A percentile compares a stretch with the other conserved stretches of the same genome.
These are phyloP conservation scores for Bucco capensis DNA, from an alignment of 2,113 vertebrate species.

Conservation along the genomic window DNA sequence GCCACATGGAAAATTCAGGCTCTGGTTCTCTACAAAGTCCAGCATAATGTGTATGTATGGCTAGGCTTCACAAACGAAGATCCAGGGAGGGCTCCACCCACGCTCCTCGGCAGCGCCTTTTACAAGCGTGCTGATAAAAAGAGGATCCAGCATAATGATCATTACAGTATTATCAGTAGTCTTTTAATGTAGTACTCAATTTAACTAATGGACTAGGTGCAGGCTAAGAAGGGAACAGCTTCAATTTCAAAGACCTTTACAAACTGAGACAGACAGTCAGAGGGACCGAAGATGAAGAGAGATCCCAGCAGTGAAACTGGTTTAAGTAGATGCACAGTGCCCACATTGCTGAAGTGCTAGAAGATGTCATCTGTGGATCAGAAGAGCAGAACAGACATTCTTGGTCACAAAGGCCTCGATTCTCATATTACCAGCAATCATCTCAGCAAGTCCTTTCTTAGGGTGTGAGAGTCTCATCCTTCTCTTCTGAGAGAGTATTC, in stretches of 20 bases:
- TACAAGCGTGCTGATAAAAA: no score
- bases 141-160: no score
- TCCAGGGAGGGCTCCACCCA: no score
- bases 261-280: no score
- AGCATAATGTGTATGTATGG: no score
- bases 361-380: background rate
- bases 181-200: background rate
- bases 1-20: background rate
- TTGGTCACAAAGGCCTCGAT: accelerated
- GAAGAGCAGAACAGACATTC: background rate
- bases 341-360: background rate
- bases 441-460: background rate
- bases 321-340: no score
- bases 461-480: accelerated
- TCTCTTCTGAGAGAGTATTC: background rate
- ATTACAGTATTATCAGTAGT: background rate
- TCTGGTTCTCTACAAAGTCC: background rate
- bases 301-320: background rate
- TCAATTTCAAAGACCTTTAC: background rate
- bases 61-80: no score
- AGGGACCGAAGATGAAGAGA: background rate
- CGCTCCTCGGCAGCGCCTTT: no score
- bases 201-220: background rate
- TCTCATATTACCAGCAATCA: background rate
- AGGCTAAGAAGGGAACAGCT: background rate